These are phyloP conservation scores for Rhyacichthys aspro DNA, from an alignment of 2,797 vertebrate genomes.

Conservation along the genomic window DNA sequence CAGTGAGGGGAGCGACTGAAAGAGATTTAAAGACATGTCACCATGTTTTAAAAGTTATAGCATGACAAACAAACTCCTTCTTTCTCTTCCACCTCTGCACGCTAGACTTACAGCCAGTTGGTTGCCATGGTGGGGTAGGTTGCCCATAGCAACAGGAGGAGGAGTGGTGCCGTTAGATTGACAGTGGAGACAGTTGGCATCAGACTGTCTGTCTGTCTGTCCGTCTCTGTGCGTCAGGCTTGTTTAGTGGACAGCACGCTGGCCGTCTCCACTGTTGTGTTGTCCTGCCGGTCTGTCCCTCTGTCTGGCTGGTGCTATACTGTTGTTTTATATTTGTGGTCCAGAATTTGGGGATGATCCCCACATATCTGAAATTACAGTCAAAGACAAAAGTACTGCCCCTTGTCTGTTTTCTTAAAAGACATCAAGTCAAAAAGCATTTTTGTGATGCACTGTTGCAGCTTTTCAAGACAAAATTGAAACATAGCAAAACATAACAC, in stretches of 20 bases:
- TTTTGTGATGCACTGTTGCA: neutral
- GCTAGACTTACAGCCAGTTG: constrained; percentile 87
- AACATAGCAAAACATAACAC: neutral
- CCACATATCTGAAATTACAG: constrained; percentile 74
- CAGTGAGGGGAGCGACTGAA: constrained; percentile 64
- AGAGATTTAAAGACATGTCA: constrained; percentile 81
- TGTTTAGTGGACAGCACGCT: constrained; percentile 66
- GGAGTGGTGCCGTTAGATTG: constrained; percentile 85
- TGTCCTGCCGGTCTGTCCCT: constrained; percentile 31
- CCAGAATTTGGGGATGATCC: constrained; percentile 75
- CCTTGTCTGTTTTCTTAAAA: neutral
- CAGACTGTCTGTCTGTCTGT: constrained; percentile 83
- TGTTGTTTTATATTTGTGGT: constrained; percentile 46
- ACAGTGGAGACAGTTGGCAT: constrained; percentile 87
- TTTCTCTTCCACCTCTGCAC: constrained; percentile 63
- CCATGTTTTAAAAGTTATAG: constrained; percentile 84
- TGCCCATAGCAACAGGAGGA: constrained; percentile 89
- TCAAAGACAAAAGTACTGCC: neutral
- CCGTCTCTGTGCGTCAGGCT: constrained; percentile 75
- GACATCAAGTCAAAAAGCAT: too few species aligned
- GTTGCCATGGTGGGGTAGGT: constrained; percentile 85
- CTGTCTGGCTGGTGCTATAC: constrained; percentile 21
- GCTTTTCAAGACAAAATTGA: neutral
- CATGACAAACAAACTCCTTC: constrained; percentile 81
- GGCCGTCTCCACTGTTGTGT: constrained; percentile 54